Evolutionary conservation across 2,888 invertebrate species (phyloP).

Genomic region (Chrysolina haemoptera): DNA sequence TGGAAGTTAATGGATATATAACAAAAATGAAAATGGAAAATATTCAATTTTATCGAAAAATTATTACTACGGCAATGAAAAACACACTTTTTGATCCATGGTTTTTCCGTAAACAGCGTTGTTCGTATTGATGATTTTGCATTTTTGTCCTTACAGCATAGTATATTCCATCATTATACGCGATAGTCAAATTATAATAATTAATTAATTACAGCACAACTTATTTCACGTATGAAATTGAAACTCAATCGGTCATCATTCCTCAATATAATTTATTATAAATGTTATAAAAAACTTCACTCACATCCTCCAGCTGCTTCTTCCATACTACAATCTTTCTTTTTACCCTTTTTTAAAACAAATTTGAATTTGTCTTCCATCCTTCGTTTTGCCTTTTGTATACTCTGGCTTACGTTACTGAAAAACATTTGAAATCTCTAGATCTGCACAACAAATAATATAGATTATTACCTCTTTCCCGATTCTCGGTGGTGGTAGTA

Average conservation of each 20-base stretch:
- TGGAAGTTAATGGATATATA: no score
- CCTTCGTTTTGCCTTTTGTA: conserved; percentile 87
- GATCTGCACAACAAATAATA: not conserved
- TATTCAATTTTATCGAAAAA: no score
- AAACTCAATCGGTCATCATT: no score
- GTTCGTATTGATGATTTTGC: not conserved
- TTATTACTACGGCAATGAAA: no score
- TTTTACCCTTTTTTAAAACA: conserved; percentile 88
- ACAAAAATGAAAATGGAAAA: no score
- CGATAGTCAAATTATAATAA: no score
- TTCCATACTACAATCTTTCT: conserved; percentile 90
- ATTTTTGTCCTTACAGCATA: no score
- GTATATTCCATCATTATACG: no score
- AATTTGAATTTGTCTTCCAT: conserved; percentile 92
- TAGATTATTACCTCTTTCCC: conserved; percentile 54
- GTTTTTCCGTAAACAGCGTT: not conserved
- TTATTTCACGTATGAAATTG: no score
- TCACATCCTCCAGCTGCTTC: conserved; percentile 86
- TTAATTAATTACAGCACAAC: no score
- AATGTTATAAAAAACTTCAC: conserved; percentile 55
- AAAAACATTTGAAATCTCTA: conserved; percentile 31
- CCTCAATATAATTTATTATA: no score
- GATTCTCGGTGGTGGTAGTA: conserved; percentile 67
- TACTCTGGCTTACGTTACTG: conserved; percentile 76
- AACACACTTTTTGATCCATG: not conserved